Base-by-base conservation (phyloP, 2,113 vertebrate genomes). In the Siniperca chuatsi region DNA sequence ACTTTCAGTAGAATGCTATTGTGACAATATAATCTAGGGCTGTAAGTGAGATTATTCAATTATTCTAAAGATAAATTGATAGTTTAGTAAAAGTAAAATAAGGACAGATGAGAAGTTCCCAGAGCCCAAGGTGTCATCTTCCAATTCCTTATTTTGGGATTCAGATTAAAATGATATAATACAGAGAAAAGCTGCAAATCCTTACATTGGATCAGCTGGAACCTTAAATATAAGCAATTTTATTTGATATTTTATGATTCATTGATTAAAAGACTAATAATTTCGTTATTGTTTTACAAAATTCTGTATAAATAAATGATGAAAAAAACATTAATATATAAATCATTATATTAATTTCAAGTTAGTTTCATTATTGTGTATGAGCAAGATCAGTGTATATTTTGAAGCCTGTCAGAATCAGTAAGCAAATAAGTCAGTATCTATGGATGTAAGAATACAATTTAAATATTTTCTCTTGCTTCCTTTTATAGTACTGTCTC, bases 381-480 rank as follows among this genome's bases (percentile, higher is more conserved):
- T 18, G 7, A 1, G 25, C 9, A 21, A 35, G 12, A 54, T 65
- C 20, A 25, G 33, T 25, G 35, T 48, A n/a, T 25, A n/a, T 25
- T 20, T 33, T 42, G 9, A 54, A 57, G 23, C 21, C 29, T 40
- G 52, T 46, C 25, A 61, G 33, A 42, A 64, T 65, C n/a, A n/a
- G 4, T 21, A 60, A 61, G 33, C 12, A 48, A 71, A 75, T 15
- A 64, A 8, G 6, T 60, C 50, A 6, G 21, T 16, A 11, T 64
- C 8, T 69, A 23, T 52, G 42, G 33, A 74, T 44, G 54, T 74
- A 18, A 55, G 35, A 81, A 57, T 48, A 37, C 5, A 15, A 67
- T 66, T 80, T 29, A 50, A 69, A 67, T 75, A 74, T 81, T 42
- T 70, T 44, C 37, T 23, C 29, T 60, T 48, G 18, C 72, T 67